Percentiles rank a stretch among this genome's conserved stretches.
Conservation (phyloP, 2,113 vertebrate genomes). For the Podarcis muralis region DNA sequence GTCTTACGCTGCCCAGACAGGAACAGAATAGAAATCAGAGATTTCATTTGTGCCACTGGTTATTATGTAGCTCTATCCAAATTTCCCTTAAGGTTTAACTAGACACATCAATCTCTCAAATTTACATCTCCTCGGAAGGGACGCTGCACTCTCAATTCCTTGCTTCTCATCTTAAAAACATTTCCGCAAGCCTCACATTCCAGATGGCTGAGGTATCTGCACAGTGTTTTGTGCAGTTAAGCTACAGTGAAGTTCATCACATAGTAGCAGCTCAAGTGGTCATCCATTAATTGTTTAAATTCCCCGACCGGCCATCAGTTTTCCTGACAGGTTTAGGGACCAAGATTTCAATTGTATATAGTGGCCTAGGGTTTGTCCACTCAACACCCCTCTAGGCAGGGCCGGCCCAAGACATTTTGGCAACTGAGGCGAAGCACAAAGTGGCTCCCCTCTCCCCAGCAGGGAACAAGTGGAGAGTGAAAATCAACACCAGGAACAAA, state of each 20-base stretch:
- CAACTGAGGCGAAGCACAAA: too few relatives aligned
- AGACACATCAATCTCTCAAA: slow-evolving; percentile 40
- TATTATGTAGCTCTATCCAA: slow-evolving; percentile 52
- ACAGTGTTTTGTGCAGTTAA: not conserved
- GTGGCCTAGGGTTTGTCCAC: not conserved
- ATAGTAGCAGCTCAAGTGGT: not conserved
- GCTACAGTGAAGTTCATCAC: not conserved
- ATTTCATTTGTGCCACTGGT: slow-evolving; percentile 59
- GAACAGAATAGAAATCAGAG: slow-evolving; percentile 66
- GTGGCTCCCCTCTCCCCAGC: too few relatives aligned
- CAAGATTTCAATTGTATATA: not conserved
- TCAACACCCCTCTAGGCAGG: not conserved
- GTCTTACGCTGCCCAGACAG: slow-evolving; percentile 73
- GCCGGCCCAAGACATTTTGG: too few relatives aligned
- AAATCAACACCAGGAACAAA: too few relatives aligned
- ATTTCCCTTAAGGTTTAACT: slow-evolving; percentile 50
- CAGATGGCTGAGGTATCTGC: not conserved
- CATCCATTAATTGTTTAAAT: not conserved
- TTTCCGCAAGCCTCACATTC: not conserved
- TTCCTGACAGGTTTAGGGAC: not conserved
- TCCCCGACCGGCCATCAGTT: not conserved
- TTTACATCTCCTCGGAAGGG: slow-evolving; percentile 23
- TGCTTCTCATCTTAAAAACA: slow-evolving; percentile 29
- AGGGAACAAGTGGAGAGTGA: too few relatives aligned
- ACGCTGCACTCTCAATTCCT: not conserved